A percentile compares a stretch with the other conserved stretches of the same genome.
phyloP scores from a whole-genome alignment of 2,888 invertebrate species.

The Heliconius aoede region DNA sequence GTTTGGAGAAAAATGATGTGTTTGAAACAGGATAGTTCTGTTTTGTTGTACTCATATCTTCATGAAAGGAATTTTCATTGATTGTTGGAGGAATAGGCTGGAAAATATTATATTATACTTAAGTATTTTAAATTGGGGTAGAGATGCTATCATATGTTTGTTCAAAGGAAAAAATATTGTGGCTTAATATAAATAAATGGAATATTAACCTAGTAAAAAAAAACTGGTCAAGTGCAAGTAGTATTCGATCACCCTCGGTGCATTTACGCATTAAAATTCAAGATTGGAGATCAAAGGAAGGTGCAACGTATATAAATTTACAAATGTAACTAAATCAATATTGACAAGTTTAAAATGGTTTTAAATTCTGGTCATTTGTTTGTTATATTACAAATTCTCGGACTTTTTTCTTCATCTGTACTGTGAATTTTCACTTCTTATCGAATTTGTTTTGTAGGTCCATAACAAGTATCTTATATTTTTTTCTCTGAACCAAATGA shows the following conservation, averaged over 20 bases:
- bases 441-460: too few relatives aligned
- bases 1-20: not conserved
- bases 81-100: not conserved
- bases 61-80: not conserved
- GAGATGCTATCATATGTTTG: not conserved
- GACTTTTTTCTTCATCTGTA: too few relatives aligned
- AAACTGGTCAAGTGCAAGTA: too few relatives aligned
- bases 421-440: too few relatives aligned
- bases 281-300: not conserved
- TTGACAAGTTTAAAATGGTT: too few relatives aligned
- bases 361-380: too few relatives aligned
- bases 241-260: too few relatives aligned
- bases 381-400: too few relatives aligned
- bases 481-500: too few relatives aligned
- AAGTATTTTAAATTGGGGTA: not conserved
- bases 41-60: not conserved
- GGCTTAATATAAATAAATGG: not conserved
- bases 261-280: not conserved
- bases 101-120: conserved; percentile 1
- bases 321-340: too few relatives aligned
- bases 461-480: too few relatives aligned
- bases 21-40: not conserved
- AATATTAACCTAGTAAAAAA: not conserved
- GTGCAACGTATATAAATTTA: too few relatives aligned
- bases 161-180: not conserved